Conservation (phyloP, 1,140 invertebrate species). For the Cryptotermes secundus region DNA sequence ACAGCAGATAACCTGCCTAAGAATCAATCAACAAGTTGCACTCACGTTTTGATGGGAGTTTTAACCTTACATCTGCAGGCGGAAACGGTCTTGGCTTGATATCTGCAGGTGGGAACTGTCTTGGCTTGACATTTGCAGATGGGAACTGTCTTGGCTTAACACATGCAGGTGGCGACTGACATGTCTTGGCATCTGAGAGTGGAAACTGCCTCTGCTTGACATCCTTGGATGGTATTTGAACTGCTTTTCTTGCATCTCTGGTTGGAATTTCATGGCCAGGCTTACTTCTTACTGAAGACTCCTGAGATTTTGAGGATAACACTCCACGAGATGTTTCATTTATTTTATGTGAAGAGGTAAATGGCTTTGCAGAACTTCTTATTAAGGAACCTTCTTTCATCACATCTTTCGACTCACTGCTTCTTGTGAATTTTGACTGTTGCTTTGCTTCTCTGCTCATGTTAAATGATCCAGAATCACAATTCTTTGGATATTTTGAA, state of each 20-base stretch:
- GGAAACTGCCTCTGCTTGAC: neutral
- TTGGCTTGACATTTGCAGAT: conserved; percentile 50
- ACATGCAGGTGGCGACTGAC: conserved; percentile 49
- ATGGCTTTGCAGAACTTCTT: neutral
- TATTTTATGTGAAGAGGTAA: neutral
- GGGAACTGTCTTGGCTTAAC: conserved; percentile 50
- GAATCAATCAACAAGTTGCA: neutral
- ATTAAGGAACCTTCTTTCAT: neutral
- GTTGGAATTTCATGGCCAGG: neutral
- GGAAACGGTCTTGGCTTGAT: conserved; percentile 50
- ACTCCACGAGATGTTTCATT: neutral
- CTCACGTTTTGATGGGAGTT: conserved; percentile 27
- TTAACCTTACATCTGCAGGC: conserved; percentile 48
- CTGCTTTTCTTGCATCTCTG: neutral
- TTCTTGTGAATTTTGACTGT: neutral
- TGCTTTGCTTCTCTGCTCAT: neutral
- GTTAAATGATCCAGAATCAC: neutral
- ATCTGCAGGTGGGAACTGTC: conserved; percentile 55
- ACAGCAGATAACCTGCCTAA: no score
- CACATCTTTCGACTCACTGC: neutral
- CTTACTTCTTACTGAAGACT: neutral
- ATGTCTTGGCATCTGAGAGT: conserved; percentile 35
- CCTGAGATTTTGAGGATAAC: neutral
- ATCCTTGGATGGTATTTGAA: neutral
- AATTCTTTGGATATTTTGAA: neutral